Conservation (phyloP, 2,888 invertebrate genomes). For the Thera britannica region DNA sequence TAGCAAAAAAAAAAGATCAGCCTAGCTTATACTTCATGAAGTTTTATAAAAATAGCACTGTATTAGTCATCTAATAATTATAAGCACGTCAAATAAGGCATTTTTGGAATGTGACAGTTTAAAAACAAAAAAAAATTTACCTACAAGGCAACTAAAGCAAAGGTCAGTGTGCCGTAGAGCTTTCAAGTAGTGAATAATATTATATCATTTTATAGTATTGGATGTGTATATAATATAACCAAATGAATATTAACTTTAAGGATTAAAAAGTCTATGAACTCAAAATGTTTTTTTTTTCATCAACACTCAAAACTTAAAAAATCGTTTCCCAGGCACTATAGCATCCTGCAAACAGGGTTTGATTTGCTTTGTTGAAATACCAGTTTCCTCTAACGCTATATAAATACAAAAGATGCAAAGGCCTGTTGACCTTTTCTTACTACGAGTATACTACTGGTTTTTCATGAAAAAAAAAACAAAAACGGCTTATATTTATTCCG, state of each 20-base stretch:
- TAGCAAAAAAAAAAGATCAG: no score
- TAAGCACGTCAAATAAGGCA: not conserved
- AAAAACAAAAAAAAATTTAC: not conserved
- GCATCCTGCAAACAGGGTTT: no score
- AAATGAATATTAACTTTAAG: conserved; percentile 27
- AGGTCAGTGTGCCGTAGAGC: conserved; percentile 21
- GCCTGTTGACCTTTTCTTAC: no score
- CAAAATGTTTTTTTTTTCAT: not conserved
- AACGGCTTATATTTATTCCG: conserved; percentile 1
- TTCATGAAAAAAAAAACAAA: not conserved
- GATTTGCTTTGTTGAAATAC: no score
- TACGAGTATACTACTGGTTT: no score
- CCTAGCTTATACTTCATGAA: not conserved
- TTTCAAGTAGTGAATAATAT: conserved; percentile 24
- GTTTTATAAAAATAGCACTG: conserved; percentile 5
- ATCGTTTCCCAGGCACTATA: no score
- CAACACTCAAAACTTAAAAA: no score
- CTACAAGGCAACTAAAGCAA: not conserved
- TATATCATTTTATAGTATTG: conserved; percentile 27
- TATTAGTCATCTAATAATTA: not conserved
- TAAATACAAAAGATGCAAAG: no score
- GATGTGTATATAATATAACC: conserved; percentile 33
- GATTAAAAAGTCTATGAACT: conserved; percentile 36
- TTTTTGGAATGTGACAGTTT: conserved; percentile 15
- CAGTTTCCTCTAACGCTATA: no score